Percentiles rank a stretch among this genome's conserved stretches.
Evolutionary conservation across 2,888 invertebrate genomes (phyloP).

Genomic region (Cyclophora punctaria): DNA sequence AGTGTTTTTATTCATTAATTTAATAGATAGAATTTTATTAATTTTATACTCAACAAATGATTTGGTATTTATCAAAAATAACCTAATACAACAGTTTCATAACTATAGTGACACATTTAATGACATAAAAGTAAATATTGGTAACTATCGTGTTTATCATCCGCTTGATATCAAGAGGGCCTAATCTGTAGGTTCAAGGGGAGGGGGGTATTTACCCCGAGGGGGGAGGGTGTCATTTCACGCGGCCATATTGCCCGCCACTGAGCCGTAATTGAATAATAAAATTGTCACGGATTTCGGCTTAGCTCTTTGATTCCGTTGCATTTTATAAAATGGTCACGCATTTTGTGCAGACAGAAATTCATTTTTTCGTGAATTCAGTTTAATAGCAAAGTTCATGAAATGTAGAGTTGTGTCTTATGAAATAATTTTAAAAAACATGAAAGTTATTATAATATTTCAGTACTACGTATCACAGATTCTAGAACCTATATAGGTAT

Average conservation of each 20-base stretch:
- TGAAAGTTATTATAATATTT: too few species aligned
- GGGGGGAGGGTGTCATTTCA: slow-evolving; percentile 50
- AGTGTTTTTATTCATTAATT: too few species aligned
- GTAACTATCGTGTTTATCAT: slow-evolving; percentile 51
- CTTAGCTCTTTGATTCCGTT: slow-evolving; percentile 40
- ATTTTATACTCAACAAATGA: too few species aligned
- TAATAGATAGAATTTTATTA: too few species aligned
- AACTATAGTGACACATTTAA: not conserved
- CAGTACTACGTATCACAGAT: too few species aligned
- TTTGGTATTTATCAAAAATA: too few species aligned
- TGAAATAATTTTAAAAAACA: too few species aligned
- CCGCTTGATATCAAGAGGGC: slow-evolving; percentile 34
- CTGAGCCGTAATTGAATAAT: slow-evolving; percentile 57
- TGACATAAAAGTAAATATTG: slow-evolving; percentile 28
- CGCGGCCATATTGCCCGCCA: slow-evolving; percentile 51
- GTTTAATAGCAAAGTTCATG: too few species aligned
- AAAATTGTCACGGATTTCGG: slow-evolving; percentile 53
- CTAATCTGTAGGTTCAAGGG: slow-evolving; percentile 33
- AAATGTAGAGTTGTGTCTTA: too few species aligned
- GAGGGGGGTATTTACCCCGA: slow-evolving; percentile 12
- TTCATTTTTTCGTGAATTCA: not conserved
- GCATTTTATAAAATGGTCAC: slow-evolving; percentile 28
- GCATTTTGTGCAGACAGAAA: not conserved
- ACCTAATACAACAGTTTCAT: not conserved
- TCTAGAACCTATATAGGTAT: too few species aligned